Conservation (phyloP, 2,113 vertebrate genomes). For the Crotalus horridus region DNA sequence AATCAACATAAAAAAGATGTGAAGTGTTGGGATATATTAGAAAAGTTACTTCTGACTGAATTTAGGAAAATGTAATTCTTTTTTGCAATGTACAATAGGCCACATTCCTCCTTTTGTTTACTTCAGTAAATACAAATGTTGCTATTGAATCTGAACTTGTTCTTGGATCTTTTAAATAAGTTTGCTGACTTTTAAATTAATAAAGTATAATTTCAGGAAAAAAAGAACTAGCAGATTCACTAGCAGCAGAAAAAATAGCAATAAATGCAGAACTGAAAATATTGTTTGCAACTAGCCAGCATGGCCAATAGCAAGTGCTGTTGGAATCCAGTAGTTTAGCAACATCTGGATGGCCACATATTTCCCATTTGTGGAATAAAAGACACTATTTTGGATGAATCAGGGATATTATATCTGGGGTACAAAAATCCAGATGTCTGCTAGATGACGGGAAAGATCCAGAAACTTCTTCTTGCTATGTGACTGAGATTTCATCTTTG, state of each 20-base stretch:
- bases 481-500: background rate
- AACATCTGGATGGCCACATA: background rate
- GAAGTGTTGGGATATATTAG: background rate
- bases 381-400: background rate
- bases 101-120: background rate
- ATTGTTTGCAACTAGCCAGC: background rate
- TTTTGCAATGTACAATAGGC: background rate
- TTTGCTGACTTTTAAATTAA: background rate
- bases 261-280: background rate
- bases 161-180: background rate
- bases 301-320: background rate
- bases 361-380: background rate
- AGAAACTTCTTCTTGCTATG: background rate
- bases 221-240: background rate
- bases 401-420: background rate
- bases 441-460: background rate
- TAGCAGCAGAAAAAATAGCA: background rate
- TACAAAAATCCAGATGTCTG: background rate
- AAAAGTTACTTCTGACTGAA: background rate
- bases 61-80: background rate
- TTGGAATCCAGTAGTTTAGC: background rate
- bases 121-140: background rate
- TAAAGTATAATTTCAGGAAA: background rate
- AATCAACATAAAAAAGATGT: background rate
- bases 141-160: background rate